Base-by-base conservation (phyloP, 1,140 invertebrate species). In the Manduca sexta region DNA sequence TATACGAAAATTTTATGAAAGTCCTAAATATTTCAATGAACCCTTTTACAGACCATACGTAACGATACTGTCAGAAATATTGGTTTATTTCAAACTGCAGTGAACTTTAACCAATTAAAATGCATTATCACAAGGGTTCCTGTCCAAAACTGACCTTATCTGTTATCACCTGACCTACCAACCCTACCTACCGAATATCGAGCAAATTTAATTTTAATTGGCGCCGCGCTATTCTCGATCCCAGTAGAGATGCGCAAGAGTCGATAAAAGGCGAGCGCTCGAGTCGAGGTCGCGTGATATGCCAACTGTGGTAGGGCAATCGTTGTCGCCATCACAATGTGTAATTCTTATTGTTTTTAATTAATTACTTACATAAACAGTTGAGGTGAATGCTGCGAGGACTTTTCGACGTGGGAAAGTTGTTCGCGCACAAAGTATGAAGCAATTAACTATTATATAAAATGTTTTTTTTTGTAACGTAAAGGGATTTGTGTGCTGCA, bases 251-350 rank as follows among this genome's bases (percentile, higher is more conserved):
- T 40, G 38, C 17, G 15, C 38, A 18, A 16, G 15, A n/a, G 6
- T 15, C 38, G 38, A 40, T 40, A 40, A 40, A 40, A 2, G 38
- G 21, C 16, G 21, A 40, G 45, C 29, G 31, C 47, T 39, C 48
- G 50, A 47, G 37, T 43, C 34, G 26, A 33, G 58, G 56, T 66
- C 60, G 70, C 70, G 70, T 74, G 70, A 74, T 69, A 70, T 74
- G 67, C 59, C 70, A 64, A 50, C 58, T 16, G 45, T 14, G 41
- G 45, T 37, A 31, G 41, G 13, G 48, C 30, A 41, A 55, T 55
- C 52, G 45, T 29, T 17, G n/a, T 34, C 29, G 43, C 44, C 31
- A 52, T 52, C 50, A 42, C 38, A 48, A 55, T 52, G 48, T 45
- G 49, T 11, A 18, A 59, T 52, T 59, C 60, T 59, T 63, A 63